These are phyloP conservation scores for Plecturocebus donacophilus DNA, from an alignment of 2,113 vertebrate genomes.

Conservation along the genomic window DNA sequence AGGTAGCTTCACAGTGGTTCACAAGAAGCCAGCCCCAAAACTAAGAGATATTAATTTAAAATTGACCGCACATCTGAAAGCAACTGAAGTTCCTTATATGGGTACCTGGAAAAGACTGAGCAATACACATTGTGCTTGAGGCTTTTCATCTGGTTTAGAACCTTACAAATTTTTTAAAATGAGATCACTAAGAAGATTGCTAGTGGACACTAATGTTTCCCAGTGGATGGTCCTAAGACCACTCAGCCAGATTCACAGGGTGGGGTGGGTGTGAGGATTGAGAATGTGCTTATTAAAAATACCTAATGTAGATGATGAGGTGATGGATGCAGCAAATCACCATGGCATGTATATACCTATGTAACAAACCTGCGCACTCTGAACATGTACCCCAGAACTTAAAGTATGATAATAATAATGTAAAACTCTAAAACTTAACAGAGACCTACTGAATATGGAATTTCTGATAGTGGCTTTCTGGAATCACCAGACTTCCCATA, in stretches of 20 bases:
- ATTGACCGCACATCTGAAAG: not conserved
- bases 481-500: not conserved
- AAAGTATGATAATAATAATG: too few species aligned
- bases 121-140: not conserved
- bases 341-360: too few species aligned
- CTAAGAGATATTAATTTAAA: not conserved
- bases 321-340: too few species aligned
- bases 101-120: not conserved
- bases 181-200: not conserved
- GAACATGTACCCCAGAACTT: too few species aligned
- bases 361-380: too few species aligned
- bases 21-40: not conserved
- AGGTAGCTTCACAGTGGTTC: not conserved
- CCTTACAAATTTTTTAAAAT: not conserved
- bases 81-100: not conserved
- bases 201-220: not conserved
- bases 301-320: too few species aligned
- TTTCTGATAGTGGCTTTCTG: not conserved
- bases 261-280: not conserved
- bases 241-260: not conserved
- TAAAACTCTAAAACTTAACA: not conserved
- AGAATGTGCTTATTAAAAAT: not conserved
- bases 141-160: conserved; percentile 3
- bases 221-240: not conserved
- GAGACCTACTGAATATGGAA: not conserved